These are phyloP conservation scores for Nymphalis polychloros DNA, from an alignment of 2,888 invertebrate species.

Conservation along the genomic window DNA sequence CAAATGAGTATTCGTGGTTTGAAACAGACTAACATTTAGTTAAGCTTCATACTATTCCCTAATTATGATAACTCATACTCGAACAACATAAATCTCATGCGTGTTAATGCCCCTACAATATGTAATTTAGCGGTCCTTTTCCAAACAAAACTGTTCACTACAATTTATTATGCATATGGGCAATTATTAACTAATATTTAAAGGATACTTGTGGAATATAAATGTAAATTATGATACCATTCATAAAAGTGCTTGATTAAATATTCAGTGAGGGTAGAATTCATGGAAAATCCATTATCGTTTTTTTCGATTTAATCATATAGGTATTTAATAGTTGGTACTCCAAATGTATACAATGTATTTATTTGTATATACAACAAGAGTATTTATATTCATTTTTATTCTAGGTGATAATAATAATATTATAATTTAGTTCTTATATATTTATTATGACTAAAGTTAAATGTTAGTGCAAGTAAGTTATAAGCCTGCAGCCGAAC, in stretches of 20 bases:
- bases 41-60: not conserved
- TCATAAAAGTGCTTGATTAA: not conserved
- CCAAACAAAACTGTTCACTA: slow-evolving; percentile 7
- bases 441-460: too few relatives aligned
- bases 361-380: too few relatives aligned
- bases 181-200: not conserved
- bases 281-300: not conserved
- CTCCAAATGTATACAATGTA: too few relatives aligned
- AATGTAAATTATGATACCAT: not conserved
- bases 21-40: not conserved
- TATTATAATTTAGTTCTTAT: too few relatives aligned
- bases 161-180: slow-evolving; percentile 14
- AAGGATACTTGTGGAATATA: slow-evolving; percentile 1
- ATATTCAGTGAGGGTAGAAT: not conserved
- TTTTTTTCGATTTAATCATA: not conserved
- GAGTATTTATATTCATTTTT: too few relatives aligned
- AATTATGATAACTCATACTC: slow-evolving; percentile 8
- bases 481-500: too few relatives aligned
- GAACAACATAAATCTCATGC: slow-evolving; percentile 11
- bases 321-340: not conserved
- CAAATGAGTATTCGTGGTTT: not conserved
- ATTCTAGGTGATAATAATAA: too few relatives aligned
- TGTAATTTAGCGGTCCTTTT: slow-evolving; percentile 13
- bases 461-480: too few relatives aligned
- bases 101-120: slow-evolving; percentile 13